phyloP scores from a whole-genome alignment of 2,888 invertebrate species.

The Hipparchia semele region DNA sequence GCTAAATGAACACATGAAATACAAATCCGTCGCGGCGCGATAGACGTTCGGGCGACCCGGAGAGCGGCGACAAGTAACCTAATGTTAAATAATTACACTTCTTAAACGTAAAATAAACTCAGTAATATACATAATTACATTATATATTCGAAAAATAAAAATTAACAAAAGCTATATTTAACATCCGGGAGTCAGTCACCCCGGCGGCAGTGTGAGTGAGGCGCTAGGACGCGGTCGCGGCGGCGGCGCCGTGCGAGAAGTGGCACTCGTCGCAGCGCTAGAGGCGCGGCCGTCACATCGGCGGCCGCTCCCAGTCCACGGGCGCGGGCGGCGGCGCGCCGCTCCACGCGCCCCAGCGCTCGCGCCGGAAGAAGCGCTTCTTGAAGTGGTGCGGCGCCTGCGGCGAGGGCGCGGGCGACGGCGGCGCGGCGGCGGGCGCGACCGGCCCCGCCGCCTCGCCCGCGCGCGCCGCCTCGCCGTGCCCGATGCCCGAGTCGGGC shows the following conservation, averaged over 20 bases:
- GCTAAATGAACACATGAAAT: conserved; percentile 83
- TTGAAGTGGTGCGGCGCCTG: conserved; percentile 86
- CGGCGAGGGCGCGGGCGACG: conserved; percentile 65
- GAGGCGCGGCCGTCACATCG: conserved; percentile 70
- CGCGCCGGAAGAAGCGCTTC: conserved; percentile 92
- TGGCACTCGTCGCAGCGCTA: conserved; percentile 42
- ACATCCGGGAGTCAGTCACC: conserved; percentile 36
- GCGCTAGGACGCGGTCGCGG: conserved; percentile 31
- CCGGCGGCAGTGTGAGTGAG: conserved; percentile 33
- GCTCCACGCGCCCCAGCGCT: conserved; percentile 85
- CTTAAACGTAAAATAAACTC: conserved; percentile 80
- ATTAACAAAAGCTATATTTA: conserved; percentile 63
- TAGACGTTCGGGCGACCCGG: conserved; percentile 52
- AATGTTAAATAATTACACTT: conserved; percentile 78
- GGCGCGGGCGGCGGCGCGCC: conserved; percentile 67
- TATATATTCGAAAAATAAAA: conserved; percentile 74
- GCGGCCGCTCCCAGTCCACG: conserved; percentile 77
- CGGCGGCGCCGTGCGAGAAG: conserved; percentile 39
- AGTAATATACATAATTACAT: conserved; percentile 82
- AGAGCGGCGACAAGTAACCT: conserved; percentile 62
- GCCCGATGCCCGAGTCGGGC: conserved; percentile 93
- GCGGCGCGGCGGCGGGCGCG: conserved; percentile 48
- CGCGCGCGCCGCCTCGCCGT: conserved; percentile 76
- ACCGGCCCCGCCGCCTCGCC: conserved; percentile 50
- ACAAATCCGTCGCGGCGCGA: conserved; percentile 68